Evolutionary conservation across 1,140 invertebrate species (phyloP).

Genomic region (Drosophila oshimai): DNA sequence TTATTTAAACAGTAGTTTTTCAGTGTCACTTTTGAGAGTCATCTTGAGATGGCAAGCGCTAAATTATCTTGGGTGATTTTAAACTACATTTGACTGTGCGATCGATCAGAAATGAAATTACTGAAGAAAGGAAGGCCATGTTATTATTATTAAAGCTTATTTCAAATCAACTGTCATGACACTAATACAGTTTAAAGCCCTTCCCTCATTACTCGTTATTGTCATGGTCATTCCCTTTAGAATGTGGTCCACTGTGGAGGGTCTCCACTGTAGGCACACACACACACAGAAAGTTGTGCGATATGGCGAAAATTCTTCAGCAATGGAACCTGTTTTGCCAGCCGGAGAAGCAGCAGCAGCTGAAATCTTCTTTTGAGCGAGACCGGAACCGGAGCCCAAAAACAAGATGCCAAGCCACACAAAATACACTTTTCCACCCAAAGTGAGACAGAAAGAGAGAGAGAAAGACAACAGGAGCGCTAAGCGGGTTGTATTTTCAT

Average conservation of each 20-base stretch:
- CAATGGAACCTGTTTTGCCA: constrained; percentile 67
- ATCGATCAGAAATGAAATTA: too few species aligned
- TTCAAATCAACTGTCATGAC: constrained; percentile 4
- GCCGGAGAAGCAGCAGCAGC: constrained; percentile 16
- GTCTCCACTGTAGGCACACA: constrained; percentile 22
- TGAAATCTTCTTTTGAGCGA: constrained; percentile 48
- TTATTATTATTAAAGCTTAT: constrained; percentile 12
- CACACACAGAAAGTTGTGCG: not conserved
- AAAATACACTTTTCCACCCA: not conserved
- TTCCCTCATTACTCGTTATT: not conserved
- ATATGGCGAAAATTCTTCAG: constrained; percentile 68
- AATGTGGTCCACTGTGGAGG: not conserved
- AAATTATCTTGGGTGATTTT: not conserved
- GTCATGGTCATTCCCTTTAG: not conserved
- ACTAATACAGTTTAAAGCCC: constrained; percentile 2
- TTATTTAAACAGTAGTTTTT: not conserved
- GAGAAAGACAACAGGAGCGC: constrained; percentile 8
- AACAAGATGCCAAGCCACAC: constrained; percentile 40
- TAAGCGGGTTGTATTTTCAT: too few species aligned
- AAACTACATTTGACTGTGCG: not conserved
- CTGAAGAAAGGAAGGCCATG: not conserved
- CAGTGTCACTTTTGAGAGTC: not conserved
- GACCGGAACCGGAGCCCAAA: constrained; percentile 56
- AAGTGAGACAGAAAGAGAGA: not conserved
- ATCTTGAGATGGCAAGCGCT: not conserved